phyloP scores from a whole-genome alignment of 2,797 vertebrate species.

The Leptatherina wallacei region DNA sequence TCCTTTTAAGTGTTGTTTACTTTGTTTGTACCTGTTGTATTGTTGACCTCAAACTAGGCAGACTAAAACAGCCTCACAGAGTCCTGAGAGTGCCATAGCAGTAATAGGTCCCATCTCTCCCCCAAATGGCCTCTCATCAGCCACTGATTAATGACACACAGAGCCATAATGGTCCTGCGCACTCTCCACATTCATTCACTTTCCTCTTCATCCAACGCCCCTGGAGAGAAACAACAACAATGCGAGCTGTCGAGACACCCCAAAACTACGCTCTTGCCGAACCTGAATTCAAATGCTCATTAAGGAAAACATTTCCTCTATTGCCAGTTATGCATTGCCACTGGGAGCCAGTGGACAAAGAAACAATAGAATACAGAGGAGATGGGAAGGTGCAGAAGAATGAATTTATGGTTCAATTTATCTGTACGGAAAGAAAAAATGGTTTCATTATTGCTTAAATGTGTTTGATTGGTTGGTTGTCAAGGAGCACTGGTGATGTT shows the following conservation, averaged over 20 bases:
- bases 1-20: constrained; percentile 58
- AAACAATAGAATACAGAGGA: constrained; percentile 47
- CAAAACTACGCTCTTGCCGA: constrained; percentile 44
- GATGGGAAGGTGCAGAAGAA: constrained; percentile 46
- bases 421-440: constrained; percentile 50
- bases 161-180: constrained; percentile 63
- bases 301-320: constrained; percentile 66
- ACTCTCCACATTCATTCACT: constrained; percentile 68
- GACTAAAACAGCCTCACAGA: constrained; percentile 42
- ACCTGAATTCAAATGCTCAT: constrained; percentile 70
- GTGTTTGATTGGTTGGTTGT: constrained; percentile 60
- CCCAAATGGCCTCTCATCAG: constrained; percentile 74
- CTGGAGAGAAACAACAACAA: constrained; percentile 68
- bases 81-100: constrained; percentile 64
- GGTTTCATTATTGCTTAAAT: constrained; percentile 68
- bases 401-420: constrained; percentile 54
- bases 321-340: constrained; percentile 56
- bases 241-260: constrained; percentile 51
- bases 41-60: constrained; percentile 62
- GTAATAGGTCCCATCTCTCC: constrained; percentile 70
- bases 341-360: constrained; percentile 55
- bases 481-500: constrained; percentile 50
- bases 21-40: constrained; percentile 54
- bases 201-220: constrained; percentile 61
- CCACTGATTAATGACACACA: constrained; percentile 77